A percentile compares a stretch with the other conserved stretches of the same genome.
Evolutionary conservation across 2,888 invertebrate species (phyloP).

Genomic region (Stenodema calcarata): DNA sequence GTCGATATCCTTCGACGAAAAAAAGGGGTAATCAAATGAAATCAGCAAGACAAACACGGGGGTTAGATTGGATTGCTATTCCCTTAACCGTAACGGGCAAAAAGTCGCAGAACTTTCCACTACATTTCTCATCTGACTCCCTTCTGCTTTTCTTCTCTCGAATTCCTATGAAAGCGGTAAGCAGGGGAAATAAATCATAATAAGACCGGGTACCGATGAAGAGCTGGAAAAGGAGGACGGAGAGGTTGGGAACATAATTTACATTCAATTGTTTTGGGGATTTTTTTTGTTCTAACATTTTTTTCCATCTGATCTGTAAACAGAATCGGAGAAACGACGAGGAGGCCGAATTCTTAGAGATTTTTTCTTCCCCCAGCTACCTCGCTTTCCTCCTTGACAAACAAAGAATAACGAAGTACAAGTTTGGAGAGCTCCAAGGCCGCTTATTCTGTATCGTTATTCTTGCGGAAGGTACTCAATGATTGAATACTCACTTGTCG

Average conservation of each 20-base stretch:
- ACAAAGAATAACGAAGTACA: slow-evolving; percentile 35
- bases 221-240: not conserved
- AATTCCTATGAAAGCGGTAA: not conserved
- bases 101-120: slow-evolving; percentile 9
- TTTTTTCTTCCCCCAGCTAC: not conserved
- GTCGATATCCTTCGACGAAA: not conserved
- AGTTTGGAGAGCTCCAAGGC: slow-evolving; percentile 15
- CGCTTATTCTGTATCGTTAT: not conserved
- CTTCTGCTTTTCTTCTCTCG: not conserved
- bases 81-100: not conserved
- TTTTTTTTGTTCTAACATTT: not conserved
- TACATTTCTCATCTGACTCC: slow-evolving; percentile 9
- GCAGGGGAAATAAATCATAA: slow-evolving; percentile 23
- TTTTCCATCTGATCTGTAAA: not conserved
- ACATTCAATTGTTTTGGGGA: not conserved
- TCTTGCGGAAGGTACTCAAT: not conserved
- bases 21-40: slow-evolving; percentile 6
- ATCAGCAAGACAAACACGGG: slow-evolving; percentile 18
- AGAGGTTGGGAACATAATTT: not conserved
- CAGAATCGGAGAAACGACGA: not conserved
- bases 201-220: not conserved
- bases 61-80: slow-evolving; percentile 5
- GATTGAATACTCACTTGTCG: not conserved
- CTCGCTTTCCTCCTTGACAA: not conserved
- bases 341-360: not conserved